Percentiles rank a stretch among this genome's conserved stretches.
phyloP scores from a whole-genome alignment of 1,140 invertebrate genomes.

The Oedothorax gibbosus region DNA sequence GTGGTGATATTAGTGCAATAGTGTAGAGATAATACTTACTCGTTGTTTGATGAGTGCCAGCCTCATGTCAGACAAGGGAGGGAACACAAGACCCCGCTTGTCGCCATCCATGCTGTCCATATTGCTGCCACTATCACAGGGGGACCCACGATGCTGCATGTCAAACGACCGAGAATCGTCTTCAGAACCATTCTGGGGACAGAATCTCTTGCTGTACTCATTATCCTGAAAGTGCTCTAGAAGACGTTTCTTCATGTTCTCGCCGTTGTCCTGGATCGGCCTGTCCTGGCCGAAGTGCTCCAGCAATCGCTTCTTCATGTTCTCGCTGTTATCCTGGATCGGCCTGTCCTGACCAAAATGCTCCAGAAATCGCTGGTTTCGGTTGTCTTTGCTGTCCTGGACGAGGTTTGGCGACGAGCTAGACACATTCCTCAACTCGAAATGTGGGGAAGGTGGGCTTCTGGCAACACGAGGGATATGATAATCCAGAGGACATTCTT shows the following conservation, averaged over 20 bases:
- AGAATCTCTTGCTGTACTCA: too few species aligned
- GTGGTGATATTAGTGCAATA: neutral
- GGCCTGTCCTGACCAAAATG: neutral
- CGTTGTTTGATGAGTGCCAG: constrained; percentile 30
- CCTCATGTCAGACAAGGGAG: constrained; percentile 34
- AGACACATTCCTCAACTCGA: too few species aligned
- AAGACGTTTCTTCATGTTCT: neutral
- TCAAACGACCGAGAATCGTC: constrained; percentile 32
- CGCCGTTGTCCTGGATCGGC: neutral
- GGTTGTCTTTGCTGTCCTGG: neutral
- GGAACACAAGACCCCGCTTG: constrained; percentile 38
- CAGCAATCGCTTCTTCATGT: neutral
- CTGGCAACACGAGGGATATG: constrained; percentile 18
- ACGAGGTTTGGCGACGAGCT: too few species aligned
- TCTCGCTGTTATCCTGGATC: constrained; percentile 3
- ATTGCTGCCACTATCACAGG: constrained; percentile 46
- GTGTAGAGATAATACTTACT: constrained; percentile 25
- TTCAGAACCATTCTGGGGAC: constrained; percentile 4
- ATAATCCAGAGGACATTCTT: constrained; percentile 44
- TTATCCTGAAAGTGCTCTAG: neutral
- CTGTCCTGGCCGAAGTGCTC: neutral
- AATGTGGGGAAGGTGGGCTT: too few species aligned
- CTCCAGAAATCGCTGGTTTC: neutral
- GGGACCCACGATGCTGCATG: constrained; percentile 29
- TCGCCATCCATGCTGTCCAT: constrained; percentile 42